phyloP scores from a whole-genome alignment of 2,113 vertebrate genomes.

The Otocyon megalotis region DNA sequence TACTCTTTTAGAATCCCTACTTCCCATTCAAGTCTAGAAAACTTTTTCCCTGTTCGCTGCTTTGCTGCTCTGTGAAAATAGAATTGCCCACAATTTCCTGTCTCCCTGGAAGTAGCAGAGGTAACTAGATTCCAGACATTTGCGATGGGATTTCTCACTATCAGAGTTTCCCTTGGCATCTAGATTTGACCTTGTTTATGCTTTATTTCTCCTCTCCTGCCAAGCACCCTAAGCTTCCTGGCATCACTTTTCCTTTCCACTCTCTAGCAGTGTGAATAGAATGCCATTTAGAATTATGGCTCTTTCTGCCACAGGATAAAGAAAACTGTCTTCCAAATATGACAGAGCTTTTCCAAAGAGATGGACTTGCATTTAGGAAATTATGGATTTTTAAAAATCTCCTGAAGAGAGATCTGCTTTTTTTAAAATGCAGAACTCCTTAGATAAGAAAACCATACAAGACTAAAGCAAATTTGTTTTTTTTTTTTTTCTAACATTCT shows the following conservation, averaged over 20 bases:
- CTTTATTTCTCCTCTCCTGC: background rate
- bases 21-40: background rate
- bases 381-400: background rate
- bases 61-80: background rate
- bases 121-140: background rate
- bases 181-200: background rate
- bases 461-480: background rate
- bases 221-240: background rate
- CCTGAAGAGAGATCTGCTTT: background rate
- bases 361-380: background rate
- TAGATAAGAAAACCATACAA: constrained; percentile 32
- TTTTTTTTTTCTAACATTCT: background rate
- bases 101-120: background rate
- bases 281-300: background rate
- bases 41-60: background rate
- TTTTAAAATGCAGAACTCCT: background rate
- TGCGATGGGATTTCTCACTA: background rate
- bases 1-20: background rate
- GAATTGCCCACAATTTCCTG: background rate
- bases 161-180: background rate
- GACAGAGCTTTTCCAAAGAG: background rate
- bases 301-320: background rate
- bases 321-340: background rate
- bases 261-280: background rate
- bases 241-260: background rate